Evolutionary conservation across 1,140 invertebrate species (phyloP).

Genomic region (Eueides isabella): DNA sequence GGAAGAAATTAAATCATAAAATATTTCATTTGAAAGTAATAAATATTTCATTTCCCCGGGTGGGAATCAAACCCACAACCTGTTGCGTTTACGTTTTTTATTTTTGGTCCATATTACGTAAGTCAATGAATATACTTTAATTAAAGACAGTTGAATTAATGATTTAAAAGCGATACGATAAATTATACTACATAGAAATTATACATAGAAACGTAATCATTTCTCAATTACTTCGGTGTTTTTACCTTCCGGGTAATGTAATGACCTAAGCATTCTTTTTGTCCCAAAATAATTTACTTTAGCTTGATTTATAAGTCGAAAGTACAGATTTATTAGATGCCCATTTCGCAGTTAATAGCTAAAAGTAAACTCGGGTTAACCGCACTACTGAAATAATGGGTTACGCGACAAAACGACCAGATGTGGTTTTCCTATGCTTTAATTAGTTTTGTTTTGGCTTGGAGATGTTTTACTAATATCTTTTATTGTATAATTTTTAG

Average conservation of each 20-base stretch:
- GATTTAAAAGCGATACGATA: too few species aligned
- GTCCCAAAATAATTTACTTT: slow-evolving; percentile 5
- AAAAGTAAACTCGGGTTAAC: slow-evolving; percentile 29
- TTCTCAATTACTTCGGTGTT: background rate
- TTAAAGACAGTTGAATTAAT: too few species aligned
- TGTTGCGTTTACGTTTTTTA: too few species aligned
- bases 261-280: slow-evolving; percentile 15
- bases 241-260: background rate
- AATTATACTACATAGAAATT: too few species aligned
- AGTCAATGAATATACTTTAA: too few species aligned
- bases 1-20: too few species aligned
- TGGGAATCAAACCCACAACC: too few species aligned
- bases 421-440: slow-evolving; percentile 9
- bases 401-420: slow-evolving; percentile 23
- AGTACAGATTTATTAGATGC: slow-evolving; percentile 27
- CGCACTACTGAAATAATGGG: slow-evolving; percentile 31
- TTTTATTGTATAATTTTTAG: background rate
- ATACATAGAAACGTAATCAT: background rate
- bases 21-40: too few species aligned
- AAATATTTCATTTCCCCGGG: too few species aligned
- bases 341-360: slow-evolving; percentile 32
- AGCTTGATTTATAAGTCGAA: slow-evolving; percentile 3
- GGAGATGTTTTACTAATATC: background rate
- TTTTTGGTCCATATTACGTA: too few species aligned
- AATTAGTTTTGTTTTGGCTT: slow-evolving; percentile 18